These are phyloP conservation scores for Thalassophryne amazonica DNA, from an alignment of 2,797 vertebrate species.

Conservation along the genomic window DNA sequence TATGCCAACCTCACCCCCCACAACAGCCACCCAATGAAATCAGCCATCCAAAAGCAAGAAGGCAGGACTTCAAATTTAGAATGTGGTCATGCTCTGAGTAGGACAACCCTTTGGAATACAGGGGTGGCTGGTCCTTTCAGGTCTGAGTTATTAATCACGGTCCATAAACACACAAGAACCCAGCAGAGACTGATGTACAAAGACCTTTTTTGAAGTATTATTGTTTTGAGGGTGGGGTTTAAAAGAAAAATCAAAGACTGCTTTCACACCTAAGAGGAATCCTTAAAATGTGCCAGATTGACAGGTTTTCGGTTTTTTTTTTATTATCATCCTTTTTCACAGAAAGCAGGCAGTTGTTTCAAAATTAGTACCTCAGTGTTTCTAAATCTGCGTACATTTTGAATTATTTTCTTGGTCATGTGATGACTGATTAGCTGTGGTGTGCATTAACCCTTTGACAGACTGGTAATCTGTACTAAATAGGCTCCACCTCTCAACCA, in stretches of 20 bases:
- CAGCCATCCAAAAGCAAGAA: constrained; percentile 32
- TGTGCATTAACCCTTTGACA: background rate
- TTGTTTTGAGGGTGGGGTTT: constrained; percentile 11
- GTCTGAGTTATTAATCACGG: constrained; percentile 22
- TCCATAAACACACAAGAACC: constrained; percentile 26
- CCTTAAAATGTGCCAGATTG: constrained; percentile 38
- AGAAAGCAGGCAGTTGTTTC: constrained; percentile 23
- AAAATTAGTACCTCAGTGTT: constrained; percentile 64
- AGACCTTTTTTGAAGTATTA: constrained; percentile 34
- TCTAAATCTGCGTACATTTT: constrained; percentile 60
- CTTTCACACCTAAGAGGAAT: constrained; percentile 31
- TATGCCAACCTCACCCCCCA: constrained; percentile 48
- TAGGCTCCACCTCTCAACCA: too few relatives aligned
- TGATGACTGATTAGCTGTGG: constrained; percentile 21
- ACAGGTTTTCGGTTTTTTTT: constrained; percentile 29
- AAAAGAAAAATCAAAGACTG: constrained; percentile 15
- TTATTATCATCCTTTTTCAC: constrained; percentile 29
- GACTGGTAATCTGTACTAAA: background rate
- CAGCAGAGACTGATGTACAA: constrained; percentile 34
- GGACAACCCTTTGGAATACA: constrained; percentile 10
- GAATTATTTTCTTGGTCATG: constrained; percentile 20
- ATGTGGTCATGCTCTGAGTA: constrained; percentile 3
- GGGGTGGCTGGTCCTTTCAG: constrained; percentile 5
- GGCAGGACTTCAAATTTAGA: constrained; percentile 27
- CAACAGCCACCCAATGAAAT: constrained; percentile 78